These are phyloP conservation scores for Abrostola tripartita DNA, from an alignment of 2,888 invertebrate genomes.

Conservation along the genomic window DNA sequence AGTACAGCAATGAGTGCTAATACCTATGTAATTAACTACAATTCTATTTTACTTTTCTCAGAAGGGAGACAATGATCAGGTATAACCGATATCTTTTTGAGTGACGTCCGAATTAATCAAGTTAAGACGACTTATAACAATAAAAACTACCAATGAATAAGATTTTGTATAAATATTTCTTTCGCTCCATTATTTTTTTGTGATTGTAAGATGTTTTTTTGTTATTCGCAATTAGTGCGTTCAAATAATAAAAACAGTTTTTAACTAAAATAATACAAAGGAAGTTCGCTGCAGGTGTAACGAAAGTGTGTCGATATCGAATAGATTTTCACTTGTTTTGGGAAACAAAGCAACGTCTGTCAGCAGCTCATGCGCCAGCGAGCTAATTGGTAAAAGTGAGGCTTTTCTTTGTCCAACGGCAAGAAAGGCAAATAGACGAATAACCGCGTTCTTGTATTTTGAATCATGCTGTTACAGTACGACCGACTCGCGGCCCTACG, in stretches of 20 bases:
- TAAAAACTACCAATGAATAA: conserved; percentile 5
- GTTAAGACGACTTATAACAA: conserved; percentile 3
- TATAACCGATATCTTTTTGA: conserved; percentile 13
- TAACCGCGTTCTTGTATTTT: conserved; percentile 66
- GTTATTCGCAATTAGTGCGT: conserved; percentile 19
- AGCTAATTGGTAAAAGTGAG: conserved; percentile 87
- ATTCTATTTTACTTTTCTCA: neutral
- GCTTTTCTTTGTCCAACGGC: conserved; percentile 77
- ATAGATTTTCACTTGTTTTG: conserved; percentile 80
- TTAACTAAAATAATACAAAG: conserved; percentile 46
- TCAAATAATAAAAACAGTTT: conserved; percentile 27
- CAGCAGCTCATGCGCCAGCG: conserved; percentile 69
- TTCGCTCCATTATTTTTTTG: conserved; percentile 23
- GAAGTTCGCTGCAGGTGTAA: conserved; percentile 55
- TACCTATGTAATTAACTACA: no score
- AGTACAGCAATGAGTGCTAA: neutral
- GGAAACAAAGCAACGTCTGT: conserved; percentile 80
- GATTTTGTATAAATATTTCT: conserved; percentile 22
- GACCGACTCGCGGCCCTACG: conserved; percentile 35
- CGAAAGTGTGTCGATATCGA: conserved; percentile 77
- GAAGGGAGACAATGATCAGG: neutral
- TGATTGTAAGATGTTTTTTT: conserved; percentile 12
- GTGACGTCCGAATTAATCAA: conserved; percentile 8
- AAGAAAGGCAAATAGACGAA: conserved; percentile 80
- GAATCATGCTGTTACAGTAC: conserved; percentile 63